Base-by-base conservation (phyloP, 2,888 invertebrate genomes). In the Lasioglossum malachurum region DNA sequence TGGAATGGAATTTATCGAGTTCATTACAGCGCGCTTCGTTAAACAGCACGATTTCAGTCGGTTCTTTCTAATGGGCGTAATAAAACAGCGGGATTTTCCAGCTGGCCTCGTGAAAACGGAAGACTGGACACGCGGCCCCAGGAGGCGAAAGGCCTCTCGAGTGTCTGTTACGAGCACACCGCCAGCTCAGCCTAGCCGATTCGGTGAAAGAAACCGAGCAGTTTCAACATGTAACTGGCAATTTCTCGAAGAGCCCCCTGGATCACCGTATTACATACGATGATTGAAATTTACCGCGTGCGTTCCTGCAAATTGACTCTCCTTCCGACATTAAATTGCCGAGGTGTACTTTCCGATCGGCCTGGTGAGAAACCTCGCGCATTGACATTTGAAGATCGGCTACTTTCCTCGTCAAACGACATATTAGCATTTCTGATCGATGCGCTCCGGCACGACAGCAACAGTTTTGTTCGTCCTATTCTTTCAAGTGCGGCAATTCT, bases 81-180 rank as follows among this genome's bases (percentile, higher is more conserved):
- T 87, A 87, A 87, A 87, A 81, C 87, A 84, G 83, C 81, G 46
- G 78, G 83, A 81, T 87, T 87, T 83, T 84, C 80, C 80, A 76
- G 71, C 46, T 71, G 78, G 78, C 81, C 80, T 88, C 91, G 89
- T 85, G 91, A 89, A 92, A 92, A 93, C 93, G 94, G 94, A 94
- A 94, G 93, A 92, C 91, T 89, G 86, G 90, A 87, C 89, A 87
- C 88, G 86, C 80, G 86, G 89, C 84, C 87, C 78, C 85, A 86
- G 88, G 75, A 84, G 91, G 90, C 91, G 87, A 89, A 88, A 91
- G 90, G 90, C 92, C 88, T 88, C 88, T 88, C 84, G 89, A 84
- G 85, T 75, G 60, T 73, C 83, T 81, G 84, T 90, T 89, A 90
- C 91, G 83, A 84, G 88, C 74, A 44, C 78, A 41, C 57, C 64